These are phyloP conservation scores for Eilema depressum DNA, from an alignment of 2,888 invertebrate species.

Conservation along the genomic window DNA sequence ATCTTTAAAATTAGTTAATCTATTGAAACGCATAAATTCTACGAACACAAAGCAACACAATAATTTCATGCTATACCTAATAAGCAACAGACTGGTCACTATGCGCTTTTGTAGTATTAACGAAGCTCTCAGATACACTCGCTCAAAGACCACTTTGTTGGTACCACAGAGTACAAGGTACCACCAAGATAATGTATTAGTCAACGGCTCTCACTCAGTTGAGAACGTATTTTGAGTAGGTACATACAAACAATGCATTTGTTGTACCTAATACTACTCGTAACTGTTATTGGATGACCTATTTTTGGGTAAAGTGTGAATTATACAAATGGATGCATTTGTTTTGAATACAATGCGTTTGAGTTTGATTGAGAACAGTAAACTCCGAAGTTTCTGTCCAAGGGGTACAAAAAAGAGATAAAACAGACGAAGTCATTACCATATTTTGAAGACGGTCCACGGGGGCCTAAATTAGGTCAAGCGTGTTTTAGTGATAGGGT, in stretches of 20 bases:
- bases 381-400: too few relatives aligned
- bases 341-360: too few relatives aligned
- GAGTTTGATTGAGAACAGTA: neutral
- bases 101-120: slow-evolving; percentile 58
- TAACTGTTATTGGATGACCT: neutral
- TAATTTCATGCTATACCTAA: slow-evolving; percentile 49
- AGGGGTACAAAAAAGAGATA: too few relatives aligned
- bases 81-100: slow-evolving; percentile 51
- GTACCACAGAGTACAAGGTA: slow-evolving; percentile 1
- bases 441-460: too few relatives aligned
- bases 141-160: slow-evolving; percentile 65
- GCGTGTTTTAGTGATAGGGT: too few relatives aligned
- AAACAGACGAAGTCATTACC: too few relatives aligned
- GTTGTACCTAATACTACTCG: neutral
- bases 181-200: slow-evolving; percentile 60
- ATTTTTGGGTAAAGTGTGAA: slow-evolving; percentile 3
- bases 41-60: slow-evolving; percentile 32
- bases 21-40: slow-evolving; percentile 10
- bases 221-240: slow-evolving; percentile 35
- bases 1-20: neutral
- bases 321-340: neutral
- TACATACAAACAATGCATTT: slow-evolving; percentile 17
- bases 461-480: too few relatives aligned
- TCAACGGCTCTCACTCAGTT: slow-evolving; percentile 50
- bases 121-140: slow-evolving; percentile 50